Evolutionary conservation across 2,888 invertebrate species (phyloP).

Genomic region (Aromia moschata): DNA sequence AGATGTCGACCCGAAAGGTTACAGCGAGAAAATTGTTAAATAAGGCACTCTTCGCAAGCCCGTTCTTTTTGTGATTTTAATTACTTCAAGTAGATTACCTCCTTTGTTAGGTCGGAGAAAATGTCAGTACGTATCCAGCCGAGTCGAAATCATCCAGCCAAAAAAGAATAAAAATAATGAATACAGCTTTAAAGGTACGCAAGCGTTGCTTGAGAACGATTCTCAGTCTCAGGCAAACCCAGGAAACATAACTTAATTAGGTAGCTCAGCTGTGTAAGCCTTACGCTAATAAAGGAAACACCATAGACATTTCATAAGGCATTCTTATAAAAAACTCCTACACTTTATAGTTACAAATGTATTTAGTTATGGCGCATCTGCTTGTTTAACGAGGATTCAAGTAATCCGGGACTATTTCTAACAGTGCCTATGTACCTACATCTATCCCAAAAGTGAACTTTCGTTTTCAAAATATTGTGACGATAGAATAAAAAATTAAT

Average conservation of each 20-base stretch:
- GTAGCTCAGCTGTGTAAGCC: background rate
- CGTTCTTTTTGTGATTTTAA: no score
- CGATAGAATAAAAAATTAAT: no score
- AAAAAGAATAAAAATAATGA: conserved; percentile 2
- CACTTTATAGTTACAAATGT: no score
- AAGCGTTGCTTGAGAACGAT: background rate
- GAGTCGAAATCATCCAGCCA: background rate
- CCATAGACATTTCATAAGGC: conserved; percentile 2
- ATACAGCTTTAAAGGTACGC: background rate
- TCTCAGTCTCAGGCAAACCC: background rate
- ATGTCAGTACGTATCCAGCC: background rate
- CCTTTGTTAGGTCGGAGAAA: background rate
- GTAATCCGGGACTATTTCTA: no score
- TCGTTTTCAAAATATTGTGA: no score
- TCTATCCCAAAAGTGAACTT: no score
- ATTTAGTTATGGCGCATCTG: no score
- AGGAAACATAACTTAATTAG: conserved; percentile 5
- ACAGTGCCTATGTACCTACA: no score
- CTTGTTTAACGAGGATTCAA: no score
- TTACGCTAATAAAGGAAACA: conserved; percentile 3
- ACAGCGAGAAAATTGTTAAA: background rate
- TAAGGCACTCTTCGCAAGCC: background rate
- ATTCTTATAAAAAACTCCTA: no score
- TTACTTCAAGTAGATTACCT: background rate
- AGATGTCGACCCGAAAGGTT: no score